A percentile compares a stretch with the other conserved stretches of the same genome.
These are phyloP conservation scores for Gastrophysa polygoni DNA, from an alignment of 2,888 invertebrate species.

Conservation along the genomic window DNA sequence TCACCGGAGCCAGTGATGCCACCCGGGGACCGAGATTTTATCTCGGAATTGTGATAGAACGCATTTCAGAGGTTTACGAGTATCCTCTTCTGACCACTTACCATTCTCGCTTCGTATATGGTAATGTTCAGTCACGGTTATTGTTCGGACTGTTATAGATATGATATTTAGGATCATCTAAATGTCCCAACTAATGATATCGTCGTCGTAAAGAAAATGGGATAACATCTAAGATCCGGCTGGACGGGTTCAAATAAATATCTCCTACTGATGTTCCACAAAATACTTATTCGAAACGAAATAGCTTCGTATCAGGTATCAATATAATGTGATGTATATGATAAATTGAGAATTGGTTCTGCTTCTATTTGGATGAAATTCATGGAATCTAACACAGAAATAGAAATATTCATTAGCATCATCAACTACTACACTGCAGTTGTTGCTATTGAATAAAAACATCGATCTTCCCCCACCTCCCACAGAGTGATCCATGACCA, in stretches of 20 bases:
- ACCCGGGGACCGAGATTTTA: slow-evolving; percentile 54
- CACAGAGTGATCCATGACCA: too few species aligned
- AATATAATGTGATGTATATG: too few species aligned
- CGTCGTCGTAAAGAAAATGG: slow-evolving; percentile 39
- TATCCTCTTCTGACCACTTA: slow-evolving; percentile 48
- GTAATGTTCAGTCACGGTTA: slow-evolving; percentile 49
- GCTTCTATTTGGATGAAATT: too few species aligned
- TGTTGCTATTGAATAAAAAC: too few species aligned
- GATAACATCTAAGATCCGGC: slow-evolving; percentile 38
- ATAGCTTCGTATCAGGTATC: too few species aligned
- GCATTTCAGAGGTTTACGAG: slow-evolving; percentile 54
- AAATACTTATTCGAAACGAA: too few species aligned
- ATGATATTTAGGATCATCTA: slow-evolving; percentile 38
- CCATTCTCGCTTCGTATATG: slow-evolving; percentile 53
- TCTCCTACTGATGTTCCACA: background rate
- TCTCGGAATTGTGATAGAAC: slow-evolving; percentile 49
- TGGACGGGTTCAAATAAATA: slow-evolving; percentile 5
- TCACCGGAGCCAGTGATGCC: slow-evolving; percentile 34
- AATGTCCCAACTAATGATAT: slow-evolving; percentile 41
- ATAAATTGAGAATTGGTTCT: too few species aligned
- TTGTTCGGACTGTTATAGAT: slow-evolving; percentile 42
- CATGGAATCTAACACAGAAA: too few species aligned
- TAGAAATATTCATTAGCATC: too few species aligned
- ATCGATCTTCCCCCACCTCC: too few species aligned
- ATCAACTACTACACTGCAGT: too few species aligned